Percentiles rank a stretch among this genome's conserved stretches.
phyloP scores from a whole-genome alignment of 2,888 invertebrate genomes.

The Campaea margaritaria region DNA sequence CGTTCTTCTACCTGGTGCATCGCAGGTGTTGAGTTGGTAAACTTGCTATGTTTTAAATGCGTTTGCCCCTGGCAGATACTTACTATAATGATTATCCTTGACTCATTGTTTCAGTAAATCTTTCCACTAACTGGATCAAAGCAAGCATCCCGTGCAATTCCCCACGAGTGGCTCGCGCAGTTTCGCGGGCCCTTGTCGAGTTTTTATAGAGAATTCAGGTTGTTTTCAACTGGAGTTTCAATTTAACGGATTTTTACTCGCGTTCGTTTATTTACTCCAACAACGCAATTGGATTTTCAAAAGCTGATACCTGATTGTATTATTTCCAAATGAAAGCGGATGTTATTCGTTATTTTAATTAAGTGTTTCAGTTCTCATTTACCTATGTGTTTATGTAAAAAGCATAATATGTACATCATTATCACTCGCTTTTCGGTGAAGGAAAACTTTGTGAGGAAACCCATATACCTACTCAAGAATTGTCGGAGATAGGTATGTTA shows the following conservation, averaged over 20 bases:
- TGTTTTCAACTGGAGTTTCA: slow-evolving; percentile 34
- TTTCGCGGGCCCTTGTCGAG: slow-evolving; percentile 26
- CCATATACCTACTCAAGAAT: too few relatives aligned
- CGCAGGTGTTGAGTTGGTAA: too few relatives aligned
- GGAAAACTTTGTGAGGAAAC: too few relatives aligned
- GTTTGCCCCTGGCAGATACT: too few relatives aligned
- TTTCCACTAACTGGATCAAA: slow-evolving; percentile 16
- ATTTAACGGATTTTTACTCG: slow-evolving; percentile 31
- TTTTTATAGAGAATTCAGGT: slow-evolving; percentile 30
- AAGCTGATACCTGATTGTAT: slow-evolving; percentile 8
- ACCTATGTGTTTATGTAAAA: too few relatives aligned
- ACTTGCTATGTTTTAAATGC: too few relatives aligned
- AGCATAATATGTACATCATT: not conserved
- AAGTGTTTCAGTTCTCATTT: too few relatives aligned
- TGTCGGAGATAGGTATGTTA: too few relatives aligned
- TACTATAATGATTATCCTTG: not conserved
- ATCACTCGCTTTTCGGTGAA: too few relatives aligned
- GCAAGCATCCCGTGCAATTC: slow-evolving; percentile 4
- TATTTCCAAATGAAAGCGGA: not conserved
- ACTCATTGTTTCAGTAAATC: not conserved
- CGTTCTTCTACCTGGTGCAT: too few relatives aligned
- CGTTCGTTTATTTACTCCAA: slow-evolving; percentile 24
- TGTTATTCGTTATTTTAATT: not conserved
- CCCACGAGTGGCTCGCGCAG: slow-evolving; percentile 23
- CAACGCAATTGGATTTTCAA: slow-evolving; percentile 22